phyloP scores from a whole-genome alignment of 2,888 invertebrate genomes.

The Scelioninae gen. 1 region DNA sequence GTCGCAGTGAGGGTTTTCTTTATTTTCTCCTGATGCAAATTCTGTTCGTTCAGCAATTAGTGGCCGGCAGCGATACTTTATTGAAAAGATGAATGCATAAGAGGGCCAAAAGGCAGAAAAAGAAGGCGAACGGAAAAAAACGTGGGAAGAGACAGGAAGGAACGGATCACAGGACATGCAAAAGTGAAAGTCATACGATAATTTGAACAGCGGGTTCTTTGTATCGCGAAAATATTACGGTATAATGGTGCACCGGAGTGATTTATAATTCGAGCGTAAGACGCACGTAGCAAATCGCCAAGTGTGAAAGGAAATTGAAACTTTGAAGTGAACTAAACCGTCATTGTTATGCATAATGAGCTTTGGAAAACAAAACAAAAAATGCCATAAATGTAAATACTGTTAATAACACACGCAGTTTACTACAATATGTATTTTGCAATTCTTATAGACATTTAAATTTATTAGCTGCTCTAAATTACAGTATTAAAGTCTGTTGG shows the following conservation, averaged over 20 bases:
- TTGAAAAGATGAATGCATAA: conserved; percentile 20
- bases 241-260: conserved; percentile 42
- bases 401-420: neutral
- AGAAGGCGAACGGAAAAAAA: neutral
- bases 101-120: conserved; percentile 5
- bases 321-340: neutral
- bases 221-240: conserved; percentile 51
- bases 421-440: neutral
- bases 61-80: conserved; percentile 36
- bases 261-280: conserved; percentile 37
- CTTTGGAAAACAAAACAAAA: neutral
- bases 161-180: conserved; percentile 12
- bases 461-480: no score
- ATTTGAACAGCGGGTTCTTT: conserved; percentile 56
- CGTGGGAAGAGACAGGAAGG: conserved; percentile 42
- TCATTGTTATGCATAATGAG: neutral
- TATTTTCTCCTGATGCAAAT: conserved; percentile 34
- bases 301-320: conserved; percentile 22
- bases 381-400: neutral
- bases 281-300: neutral
- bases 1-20: neutral
- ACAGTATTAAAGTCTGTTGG: no score
- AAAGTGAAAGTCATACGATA: conserved; percentile 50
- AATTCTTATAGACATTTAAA: neutral
- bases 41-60: conserved; percentile 30